These are phyloP conservation scores for Lypha dubia DNA, from an alignment of 2,888 invertebrate genomes.

Conservation along the genomic window DNA sequence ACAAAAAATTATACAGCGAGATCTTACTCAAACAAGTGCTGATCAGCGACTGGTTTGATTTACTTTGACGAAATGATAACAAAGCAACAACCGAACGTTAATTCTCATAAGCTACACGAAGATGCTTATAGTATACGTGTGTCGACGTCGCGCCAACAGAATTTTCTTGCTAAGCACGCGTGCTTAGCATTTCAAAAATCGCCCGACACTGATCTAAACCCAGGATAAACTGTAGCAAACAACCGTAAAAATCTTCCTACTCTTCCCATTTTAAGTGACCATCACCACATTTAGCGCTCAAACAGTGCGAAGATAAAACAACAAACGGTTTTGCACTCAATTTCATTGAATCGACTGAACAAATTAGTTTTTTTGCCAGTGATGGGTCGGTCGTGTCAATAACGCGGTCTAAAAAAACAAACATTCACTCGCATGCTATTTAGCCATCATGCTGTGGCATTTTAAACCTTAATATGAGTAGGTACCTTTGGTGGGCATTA, in stretches of 20 bases:
- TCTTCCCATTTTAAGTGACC: neutral
- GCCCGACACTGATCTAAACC: no score
- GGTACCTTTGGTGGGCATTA: neutral
- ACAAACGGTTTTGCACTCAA: slow-evolving; percentile 77
- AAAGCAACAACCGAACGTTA: no score
- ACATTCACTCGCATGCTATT: slow-evolving; percentile 23
- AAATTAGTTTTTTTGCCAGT: slow-evolving; percentile 76
- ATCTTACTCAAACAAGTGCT: no score
- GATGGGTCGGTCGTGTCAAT: slow-evolving; percentile 74
- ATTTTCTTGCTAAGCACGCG: no score
- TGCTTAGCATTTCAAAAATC: no score
- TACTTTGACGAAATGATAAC: no score
- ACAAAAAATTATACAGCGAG: no score
- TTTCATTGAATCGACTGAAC: slow-evolving; percentile 77
- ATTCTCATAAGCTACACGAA: no score
- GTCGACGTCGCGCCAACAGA: no score
- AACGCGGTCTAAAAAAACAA: slow-evolving; percentile 68
- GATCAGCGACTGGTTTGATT: no score
- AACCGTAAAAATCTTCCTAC: slow-evolving; percentile 32
- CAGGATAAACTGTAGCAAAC: slow-evolving; percentile 38
- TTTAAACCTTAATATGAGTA: neutral
- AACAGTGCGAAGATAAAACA: slow-evolving; percentile 62
- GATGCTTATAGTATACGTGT: no score
- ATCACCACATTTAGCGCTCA: slow-evolving; percentile 17
- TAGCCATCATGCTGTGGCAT: neutral